phyloP scores from a whole-genome alignment of 1,140 invertebrate species.

The Calliphora vicina region DNA sequence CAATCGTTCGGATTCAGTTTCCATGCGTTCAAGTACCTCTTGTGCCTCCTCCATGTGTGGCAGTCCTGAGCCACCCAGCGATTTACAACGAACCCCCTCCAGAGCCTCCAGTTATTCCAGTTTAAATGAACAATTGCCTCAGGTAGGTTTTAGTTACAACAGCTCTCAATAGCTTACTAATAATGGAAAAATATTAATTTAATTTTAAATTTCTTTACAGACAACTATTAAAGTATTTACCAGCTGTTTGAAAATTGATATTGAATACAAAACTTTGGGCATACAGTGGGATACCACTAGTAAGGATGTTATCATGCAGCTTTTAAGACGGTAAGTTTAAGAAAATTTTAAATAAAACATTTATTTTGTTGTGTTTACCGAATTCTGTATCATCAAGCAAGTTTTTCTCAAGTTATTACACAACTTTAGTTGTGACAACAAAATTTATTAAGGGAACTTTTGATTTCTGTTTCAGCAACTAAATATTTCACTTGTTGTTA shows the following conservation, averaged over 20 bases:
- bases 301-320: slow-evolving; percentile 81
- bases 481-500: too few relatives aligned
- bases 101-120: slow-evolving; percentile 71
- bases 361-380: too few relatives aligned
- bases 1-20: slow-evolving; percentile 81
- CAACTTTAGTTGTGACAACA: too few relatives aligned
- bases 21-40: slow-evolving; percentile 77
- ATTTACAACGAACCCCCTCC: slow-evolving; percentile 59
- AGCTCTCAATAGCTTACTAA: too few relatives aligned
- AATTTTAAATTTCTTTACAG: slow-evolving; percentile 70
- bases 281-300: slow-evolving; percentile 87
- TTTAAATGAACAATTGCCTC: slow-evolving; percentile 66
- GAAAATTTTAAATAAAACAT: too few relatives aligned
- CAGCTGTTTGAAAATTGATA: slow-evolving; percentile 85
- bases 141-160: slow-evolving; percentile 56
- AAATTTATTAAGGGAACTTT: too few relatives aligned
- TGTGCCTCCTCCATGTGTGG: slow-evolving; percentile 65
- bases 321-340: slow-evolving; percentile 80
- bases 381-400: too few relatives aligned
- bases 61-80: slow-evolving; percentile 68
- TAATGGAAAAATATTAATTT: too few relatives aligned
- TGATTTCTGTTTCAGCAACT: too few relatives aligned
- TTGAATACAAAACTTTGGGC: slow-evolving; percentile 91
- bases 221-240: slow-evolving; percentile 92
- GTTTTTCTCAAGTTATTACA: slow-evolving; percentile 11